A percentile compares a stretch with the other conserved stretches of the same genome.
Evolutionary conservation across 2,888 invertebrate species (phyloP).

Genomic region (Scaptomyza parva): DNA sequence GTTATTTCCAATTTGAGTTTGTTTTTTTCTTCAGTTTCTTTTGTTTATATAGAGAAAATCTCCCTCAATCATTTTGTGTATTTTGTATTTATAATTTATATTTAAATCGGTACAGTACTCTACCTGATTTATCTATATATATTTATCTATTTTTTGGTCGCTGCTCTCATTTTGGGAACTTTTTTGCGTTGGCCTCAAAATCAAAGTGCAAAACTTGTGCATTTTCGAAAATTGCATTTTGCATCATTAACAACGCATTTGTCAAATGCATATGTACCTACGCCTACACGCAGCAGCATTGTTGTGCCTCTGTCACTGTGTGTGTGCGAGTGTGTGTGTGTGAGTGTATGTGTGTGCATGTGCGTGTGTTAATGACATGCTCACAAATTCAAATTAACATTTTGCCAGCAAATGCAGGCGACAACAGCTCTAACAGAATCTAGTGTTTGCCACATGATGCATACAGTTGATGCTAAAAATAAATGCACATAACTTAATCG

Average conservation of each 20-base stretch:
- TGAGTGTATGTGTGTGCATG: constrained; percentile 34
- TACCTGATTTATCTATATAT: constrained; percentile 18
- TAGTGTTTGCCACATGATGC: constrained; percentile 52
- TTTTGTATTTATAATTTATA: constrained; percentile 48
- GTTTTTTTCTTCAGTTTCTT: constrained; percentile 35
- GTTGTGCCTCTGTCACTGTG: constrained; percentile 26
- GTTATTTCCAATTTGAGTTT: constrained; percentile 43
- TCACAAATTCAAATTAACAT: constrained; percentile 82
- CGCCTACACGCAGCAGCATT: constrained; percentile 36
- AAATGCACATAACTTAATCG: neutral
- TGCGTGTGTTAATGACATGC: constrained; percentile 80
- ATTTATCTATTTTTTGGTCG: neutral
- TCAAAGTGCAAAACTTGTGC: constrained; percentile 68
- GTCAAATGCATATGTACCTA: constrained; percentile 70
- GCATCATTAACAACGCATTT: constrained; percentile 81
- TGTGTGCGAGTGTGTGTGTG: constrained; percentile 25
- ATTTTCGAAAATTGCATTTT: constrained; percentile 79
- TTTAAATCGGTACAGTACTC: constrained; percentile 39
- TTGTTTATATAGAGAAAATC: constrained; percentile 70
- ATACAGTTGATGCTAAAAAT: constrained; percentile 49
- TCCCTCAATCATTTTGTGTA: constrained; percentile 28
- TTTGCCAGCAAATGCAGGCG: constrained; percentile 73
- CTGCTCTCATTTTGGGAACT: neutral
- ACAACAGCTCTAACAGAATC: constrained; percentile 51
- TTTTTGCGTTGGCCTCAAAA: constrained; percentile 38